phyloP scores from a whole-genome alignment of 2,113 vertebrate species.

The Panurus biarmicus region DNA sequence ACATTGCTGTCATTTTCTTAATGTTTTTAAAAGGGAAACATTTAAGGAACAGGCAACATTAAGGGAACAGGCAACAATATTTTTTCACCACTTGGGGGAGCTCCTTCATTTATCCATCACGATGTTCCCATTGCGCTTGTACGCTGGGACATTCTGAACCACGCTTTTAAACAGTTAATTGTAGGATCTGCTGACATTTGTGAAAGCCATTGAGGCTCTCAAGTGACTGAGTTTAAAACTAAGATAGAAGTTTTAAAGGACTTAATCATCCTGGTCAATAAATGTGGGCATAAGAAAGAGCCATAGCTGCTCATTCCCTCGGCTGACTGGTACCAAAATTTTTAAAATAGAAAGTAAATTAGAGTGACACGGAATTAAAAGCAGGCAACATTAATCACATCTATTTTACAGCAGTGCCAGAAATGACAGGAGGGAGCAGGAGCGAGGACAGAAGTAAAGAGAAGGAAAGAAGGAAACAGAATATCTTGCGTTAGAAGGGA shows the following conservation, averaged over 20 bases:
- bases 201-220: background rate
- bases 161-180: background rate
- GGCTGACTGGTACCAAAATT: background rate
- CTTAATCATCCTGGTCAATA: background rate
- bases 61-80: background rate
- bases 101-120: background rate
- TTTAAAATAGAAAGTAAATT: background rate
- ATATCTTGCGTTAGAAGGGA: background rate
- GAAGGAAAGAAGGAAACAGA: background rate
- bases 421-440: background rate
- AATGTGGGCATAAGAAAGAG: background rate
- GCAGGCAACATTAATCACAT: background rate
- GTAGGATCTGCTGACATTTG: background rate
- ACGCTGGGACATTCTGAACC: background rate
- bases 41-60: background rate
- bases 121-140: background rate
- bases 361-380: background rate
- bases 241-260: background rate
- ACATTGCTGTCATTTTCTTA: background rate
- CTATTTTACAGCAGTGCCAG: background rate
- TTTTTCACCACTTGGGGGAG: conserved; percentile 25
- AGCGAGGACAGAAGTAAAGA: background rate
- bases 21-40: background rate
- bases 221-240: background rate
- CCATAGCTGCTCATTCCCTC: background rate